Evolutionary conservation across 2,113 vertebrate species (phyloP), one percentile per base, ranked within the genome.

Genomic region (Conger conger): DNA sequence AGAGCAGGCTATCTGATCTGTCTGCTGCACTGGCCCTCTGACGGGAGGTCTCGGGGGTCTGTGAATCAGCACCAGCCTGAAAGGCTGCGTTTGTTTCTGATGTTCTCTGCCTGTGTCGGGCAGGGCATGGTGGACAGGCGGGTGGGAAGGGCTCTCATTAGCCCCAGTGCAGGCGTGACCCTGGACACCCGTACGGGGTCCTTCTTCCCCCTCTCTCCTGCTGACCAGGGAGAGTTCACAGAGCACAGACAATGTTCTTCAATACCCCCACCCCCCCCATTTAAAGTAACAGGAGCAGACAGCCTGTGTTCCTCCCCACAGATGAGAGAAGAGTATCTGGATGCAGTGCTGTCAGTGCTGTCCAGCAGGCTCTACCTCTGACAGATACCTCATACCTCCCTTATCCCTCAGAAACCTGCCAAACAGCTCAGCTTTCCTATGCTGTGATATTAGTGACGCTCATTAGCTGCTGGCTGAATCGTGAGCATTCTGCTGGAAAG

Each of bases 131-230:
- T 73, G 68, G 68, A 73, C 68, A 73, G 68, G 60, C 60, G 60
- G 38, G 53, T 30, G 57, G 68, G 45, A 27, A 36, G 16, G 83
- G 37, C 53, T 50, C 54, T 82, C 60, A 37, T 82, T 38, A 63
- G 33, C 53, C 50, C 53, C 1, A 33, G 68, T 73, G 68, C 68
- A 8, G 13, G 27, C 3, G 20, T 63, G 57, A 63, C 57, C 57
- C 11, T n/a, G 68, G 18, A 82, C 53, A 53, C 42, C 73, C 54
- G 73, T 37, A 38, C 63, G 57, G 18, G 37, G 53, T 86, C 81
- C 76, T 83, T 83, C 63, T 76, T 86, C 50, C 42, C 82, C 76
- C 76, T 37, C 76, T 23, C 33, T 42, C 35, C 68, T 83, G 54
- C 86, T 77, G 4, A 11, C 38, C 23, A 30, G 60, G 80, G 20